Evolutionary conservation across 2,797 vertebrate species (phyloP), one percentile per base, ranked within the genome.

Genomic region (Propithecus deckenii): DNA sequence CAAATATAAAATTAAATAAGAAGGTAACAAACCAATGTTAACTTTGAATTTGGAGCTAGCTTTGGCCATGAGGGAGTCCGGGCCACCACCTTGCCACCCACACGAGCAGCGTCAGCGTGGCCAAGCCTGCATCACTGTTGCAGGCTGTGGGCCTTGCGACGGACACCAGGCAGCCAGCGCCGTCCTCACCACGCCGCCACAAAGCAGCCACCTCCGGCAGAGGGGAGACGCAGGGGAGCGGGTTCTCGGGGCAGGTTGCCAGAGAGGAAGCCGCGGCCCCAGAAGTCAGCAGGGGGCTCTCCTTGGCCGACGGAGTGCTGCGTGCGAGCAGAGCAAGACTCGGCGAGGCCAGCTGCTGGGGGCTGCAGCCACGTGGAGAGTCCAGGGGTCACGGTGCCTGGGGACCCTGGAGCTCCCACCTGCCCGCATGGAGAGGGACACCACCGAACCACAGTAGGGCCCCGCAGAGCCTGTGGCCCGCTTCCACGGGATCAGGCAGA

Each of bases 71-170:
- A 30, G 25, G 65, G n/a, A 25, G n/a, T 14, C 22, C n/a, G 1
- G 1, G 30, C 35, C 7, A 4, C 43, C 43, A 43, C 43, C 43
- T 43, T 8, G 17, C 65, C 13, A 7, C 20, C 46, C 48, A 0
- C 10, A 20, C 1, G 7, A 41, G 30, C 35, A 30, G 35, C 84
- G 0, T 5, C 1, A 14, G 7, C 15, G 2, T 13, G 25, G 48
- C 17, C 17, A 32, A 4, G 11, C 6, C 1, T 14, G 13, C 9
- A 2, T 2, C 5, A 4, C 3, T 2, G 4, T 32, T 15, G 12
- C 67, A 23, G 67, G 38, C 50, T 0, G 12, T 23, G 48, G 30
- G 28, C 46, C 72, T 32, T 30, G 17, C 13, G 28, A 15, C 4
- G 8, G 30, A 3, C 9, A 0, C 72, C 8, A 7, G 28, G 43